phyloP scores from a whole-genome alignment of 2,888 invertebrate genomes.

The Acleris cristana region DNA sequence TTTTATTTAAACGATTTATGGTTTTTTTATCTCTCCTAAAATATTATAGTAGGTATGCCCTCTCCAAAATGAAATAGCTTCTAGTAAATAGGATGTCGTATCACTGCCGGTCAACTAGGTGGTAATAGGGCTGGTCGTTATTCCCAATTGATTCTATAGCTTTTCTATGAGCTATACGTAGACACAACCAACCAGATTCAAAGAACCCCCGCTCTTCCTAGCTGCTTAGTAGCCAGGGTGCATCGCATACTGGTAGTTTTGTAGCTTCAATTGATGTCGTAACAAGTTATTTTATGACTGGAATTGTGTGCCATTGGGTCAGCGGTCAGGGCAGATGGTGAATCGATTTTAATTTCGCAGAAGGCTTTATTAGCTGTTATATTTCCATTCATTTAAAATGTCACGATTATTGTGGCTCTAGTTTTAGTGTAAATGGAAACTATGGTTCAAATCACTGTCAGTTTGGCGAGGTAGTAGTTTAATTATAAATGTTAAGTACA shows the following conservation, averaged over 20 bases:
- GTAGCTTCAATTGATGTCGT: constrained; percentile 30
- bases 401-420: too few species aligned
- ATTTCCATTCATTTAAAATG: constrained; percentile 14
- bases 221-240: not conserved
- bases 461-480: too few species aligned
- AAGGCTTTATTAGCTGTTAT: constrained; percentile 12
- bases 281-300: constrained; percentile 41
- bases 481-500: too few species aligned
- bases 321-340: constrained; percentile 33
- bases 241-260: not conserved
- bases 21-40: not conserved
- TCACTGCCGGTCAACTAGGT: constrained; percentile 34
- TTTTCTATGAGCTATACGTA: constrained; percentile 57
- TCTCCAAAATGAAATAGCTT: constrained; percentile 10
- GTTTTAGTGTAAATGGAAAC: too few species aligned
- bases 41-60: not conserved
- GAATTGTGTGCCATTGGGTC: constrained; percentile 49
- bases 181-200: constrained; percentile 6
- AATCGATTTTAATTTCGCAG: constrained; percentile 26
- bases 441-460: too few species aligned
- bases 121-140: constrained; percentile 39
- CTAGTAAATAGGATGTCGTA: constrained; percentile 16
- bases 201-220: not conserved
- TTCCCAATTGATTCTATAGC: constrained; percentile 58
- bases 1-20: too few species aligned